A percentile compares a stretch with the other conserved stretches of the same genome.
phyloP scores from a whole-genome alignment of 2,797 vertebrate genomes.

The Mormyrus hasselquistii region DNA sequence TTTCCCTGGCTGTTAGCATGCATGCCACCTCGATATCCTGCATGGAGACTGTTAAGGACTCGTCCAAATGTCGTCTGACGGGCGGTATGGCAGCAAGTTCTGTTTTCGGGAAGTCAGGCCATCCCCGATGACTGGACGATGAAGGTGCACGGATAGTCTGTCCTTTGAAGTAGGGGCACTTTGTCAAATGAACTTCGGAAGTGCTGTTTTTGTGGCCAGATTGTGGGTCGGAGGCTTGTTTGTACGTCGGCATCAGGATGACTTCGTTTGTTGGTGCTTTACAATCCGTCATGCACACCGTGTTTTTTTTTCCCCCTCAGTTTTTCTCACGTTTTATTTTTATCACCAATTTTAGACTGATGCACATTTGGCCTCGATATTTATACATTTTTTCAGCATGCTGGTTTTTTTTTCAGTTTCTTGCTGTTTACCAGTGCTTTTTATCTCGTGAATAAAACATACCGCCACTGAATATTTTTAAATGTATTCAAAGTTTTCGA shows the following conservation, averaged over 20 bases:
- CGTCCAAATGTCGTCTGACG: not conserved
- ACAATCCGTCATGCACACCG: not conserved
- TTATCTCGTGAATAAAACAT: constrained; percentile 3
- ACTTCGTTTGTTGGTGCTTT: not conserved
- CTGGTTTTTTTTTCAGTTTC: not conserved
- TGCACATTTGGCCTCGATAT: not conserved
- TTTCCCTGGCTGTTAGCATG: constrained; percentile 10
- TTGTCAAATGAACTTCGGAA: not conserved
- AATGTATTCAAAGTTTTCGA: not conserved
- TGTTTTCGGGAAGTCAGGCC: not conserved
- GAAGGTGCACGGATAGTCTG: not conserved
- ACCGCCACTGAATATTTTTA: not conserved
- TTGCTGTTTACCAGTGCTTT: not conserved
- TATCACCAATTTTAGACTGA: not conserved
- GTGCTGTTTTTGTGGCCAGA: not conserved
- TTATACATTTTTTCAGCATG: not conserved
- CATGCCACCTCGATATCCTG: not conserved
- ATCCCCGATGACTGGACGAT: not conserved
- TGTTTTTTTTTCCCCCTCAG: not conserved
- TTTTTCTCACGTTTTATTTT: not conserved
- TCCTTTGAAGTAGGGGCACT: not conserved
- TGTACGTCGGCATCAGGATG: not conserved
- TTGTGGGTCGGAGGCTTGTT: not conserved
- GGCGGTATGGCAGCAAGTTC: not conserved
- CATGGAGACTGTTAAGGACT: not conserved